These are phyloP conservation scores for Calyptomena viridis DNA, from an alignment of 2,113 vertebrate genomes.

Conservation along the genomic window DNA sequence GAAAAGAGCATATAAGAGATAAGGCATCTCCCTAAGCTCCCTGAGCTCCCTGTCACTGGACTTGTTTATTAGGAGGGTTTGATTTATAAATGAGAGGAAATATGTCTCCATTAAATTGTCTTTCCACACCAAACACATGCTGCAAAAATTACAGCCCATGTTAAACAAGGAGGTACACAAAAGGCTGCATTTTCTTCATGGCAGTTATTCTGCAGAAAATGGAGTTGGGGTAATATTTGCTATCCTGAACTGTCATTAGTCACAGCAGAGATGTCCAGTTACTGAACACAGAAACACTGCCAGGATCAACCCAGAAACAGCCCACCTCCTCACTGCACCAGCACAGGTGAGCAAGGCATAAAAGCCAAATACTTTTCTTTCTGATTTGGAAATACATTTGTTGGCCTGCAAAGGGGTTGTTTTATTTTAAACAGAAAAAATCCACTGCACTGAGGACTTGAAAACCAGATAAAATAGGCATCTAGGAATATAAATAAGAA, in stretches of 20 bases:
- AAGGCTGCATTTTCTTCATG: rapidly evolving
- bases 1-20: background rate
- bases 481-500: background rate
- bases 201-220: background rate
- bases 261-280: background rate
- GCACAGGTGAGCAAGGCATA: background rate
- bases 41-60: background rate
- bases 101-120: background rate
- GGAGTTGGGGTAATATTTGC: background rate
- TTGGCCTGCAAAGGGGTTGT: background rate
- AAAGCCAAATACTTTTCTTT: background rate
- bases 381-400: background rate
- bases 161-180: background rate
- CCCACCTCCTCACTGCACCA: background rate
- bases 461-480: background rate
- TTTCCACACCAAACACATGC: background rate
- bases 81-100: background rate
- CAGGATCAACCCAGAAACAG: background rate
- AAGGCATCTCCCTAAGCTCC: background rate
- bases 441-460: background rate
- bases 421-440: background rate
- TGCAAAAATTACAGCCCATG: background rate
- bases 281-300: background rate
- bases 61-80: background rate
- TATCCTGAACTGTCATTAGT: background rate